Conservation (phyloP, 2,888 invertebrate genomes). For the Chloroclystis v-ata region DNA sequence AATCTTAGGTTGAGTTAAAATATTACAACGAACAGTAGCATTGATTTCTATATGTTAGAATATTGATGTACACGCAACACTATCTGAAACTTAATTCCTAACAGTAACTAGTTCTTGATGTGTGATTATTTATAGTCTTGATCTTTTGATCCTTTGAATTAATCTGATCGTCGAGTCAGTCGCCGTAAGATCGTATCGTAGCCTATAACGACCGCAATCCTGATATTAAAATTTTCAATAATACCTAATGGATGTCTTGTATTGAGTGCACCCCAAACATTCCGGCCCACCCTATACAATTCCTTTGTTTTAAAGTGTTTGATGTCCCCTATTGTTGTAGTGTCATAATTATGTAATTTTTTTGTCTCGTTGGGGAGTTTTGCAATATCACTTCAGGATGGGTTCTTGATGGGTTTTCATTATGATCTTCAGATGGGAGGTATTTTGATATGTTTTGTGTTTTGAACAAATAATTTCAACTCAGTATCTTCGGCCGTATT, state of each 20-base stretch:
- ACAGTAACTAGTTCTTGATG: neutral
- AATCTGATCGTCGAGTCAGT: neutral
- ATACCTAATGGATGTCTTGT: conserved; percentile 76
- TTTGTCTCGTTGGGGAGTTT: conserved; percentile 19
- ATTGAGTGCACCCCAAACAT: conserved; percentile 62
- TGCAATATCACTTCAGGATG: conserved; percentile 16
- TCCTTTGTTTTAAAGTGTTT: conserved; percentile 30
- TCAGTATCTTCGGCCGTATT: too few species aligned
- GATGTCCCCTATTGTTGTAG: conserved; percentile 32
- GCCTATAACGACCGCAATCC: conserved; percentile 40
- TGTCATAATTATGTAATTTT: conserved; percentile 33
- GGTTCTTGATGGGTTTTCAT: conserved; percentile 17
- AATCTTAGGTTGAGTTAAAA: too few species aligned
- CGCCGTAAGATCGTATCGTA: conserved; percentile 7
- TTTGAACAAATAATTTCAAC: too few species aligned
- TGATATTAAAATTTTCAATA: conserved; percentile 79
- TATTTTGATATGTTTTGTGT: too few species aligned
- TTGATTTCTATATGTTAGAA: too few species aligned
- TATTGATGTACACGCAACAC: too few species aligned
- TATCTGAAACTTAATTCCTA: too few species aligned
- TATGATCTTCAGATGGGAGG: neutral
- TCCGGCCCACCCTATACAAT: conserved; percentile 30
- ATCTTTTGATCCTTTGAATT: neutral
- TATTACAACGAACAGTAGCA: too few species aligned
- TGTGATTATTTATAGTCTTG: neutral